Evolutionary conservation across 2,797 vertebrate genomes (phyloP).

Genomic region (Momotus momota): DNA sequence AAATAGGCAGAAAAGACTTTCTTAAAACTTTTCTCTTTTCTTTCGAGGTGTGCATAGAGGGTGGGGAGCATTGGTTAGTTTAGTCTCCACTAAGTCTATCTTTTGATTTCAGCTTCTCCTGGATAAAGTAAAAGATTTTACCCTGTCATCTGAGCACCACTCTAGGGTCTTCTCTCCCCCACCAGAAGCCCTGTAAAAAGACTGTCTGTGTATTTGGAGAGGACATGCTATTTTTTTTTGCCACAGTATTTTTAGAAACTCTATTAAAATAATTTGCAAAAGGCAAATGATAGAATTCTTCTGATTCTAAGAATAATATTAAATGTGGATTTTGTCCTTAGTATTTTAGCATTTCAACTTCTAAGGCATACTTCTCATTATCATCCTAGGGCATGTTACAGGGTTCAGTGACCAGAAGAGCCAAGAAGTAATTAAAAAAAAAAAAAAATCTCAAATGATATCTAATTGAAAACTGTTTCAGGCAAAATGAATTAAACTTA

Average conservation of each 20-base stretch:
- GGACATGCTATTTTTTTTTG: background rate
- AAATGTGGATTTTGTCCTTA: slow-evolving; percentile 41
- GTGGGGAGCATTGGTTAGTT: background rate
- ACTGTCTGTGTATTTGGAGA: background rate
- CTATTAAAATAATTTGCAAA: slow-evolving; percentile 41
- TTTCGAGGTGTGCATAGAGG: too few species aligned
- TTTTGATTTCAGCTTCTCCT: background rate
- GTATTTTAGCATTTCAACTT: slow-evolving; percentile 58
- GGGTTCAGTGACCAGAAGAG: slow-evolving; percentile 74
- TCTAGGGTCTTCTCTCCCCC: background rate
- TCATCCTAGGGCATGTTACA: slow-evolving; percentile 61
- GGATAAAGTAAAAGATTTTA: background rate
- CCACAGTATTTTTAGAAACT: background rate
- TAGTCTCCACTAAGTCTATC: background rate
- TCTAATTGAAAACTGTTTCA: slow-evolving; percentile 81
- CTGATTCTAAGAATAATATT: slow-evolving; percentile 23
- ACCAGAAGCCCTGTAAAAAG: background rate
- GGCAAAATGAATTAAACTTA: slow-evolving; percentile 77
- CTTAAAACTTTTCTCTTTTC: background rate
- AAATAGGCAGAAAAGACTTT: background rate
- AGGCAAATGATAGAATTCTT: slow-evolving; percentile 19
- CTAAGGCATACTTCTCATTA: slow-evolving; percentile 63
- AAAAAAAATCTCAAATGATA: slow-evolving; percentile 71
- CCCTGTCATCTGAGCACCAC: background rate
- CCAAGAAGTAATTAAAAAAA: slow-evolving; percentile 75